Evolutionary conservation across 2,888 invertebrate species (phyloP), one percentile per base, ranked within the genome.

Genomic region (Muschampia plurimacula): DNA sequence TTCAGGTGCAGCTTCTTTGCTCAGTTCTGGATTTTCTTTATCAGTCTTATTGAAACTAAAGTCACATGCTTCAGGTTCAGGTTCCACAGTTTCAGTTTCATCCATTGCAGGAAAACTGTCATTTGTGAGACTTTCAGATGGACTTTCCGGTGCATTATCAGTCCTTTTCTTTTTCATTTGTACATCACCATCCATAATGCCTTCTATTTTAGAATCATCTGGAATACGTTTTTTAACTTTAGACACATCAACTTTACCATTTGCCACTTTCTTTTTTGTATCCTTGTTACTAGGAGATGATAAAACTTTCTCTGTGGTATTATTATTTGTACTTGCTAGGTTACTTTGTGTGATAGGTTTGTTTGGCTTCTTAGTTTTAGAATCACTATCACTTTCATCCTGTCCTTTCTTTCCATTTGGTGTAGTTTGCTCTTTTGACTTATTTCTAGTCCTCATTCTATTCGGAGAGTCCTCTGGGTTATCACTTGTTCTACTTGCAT

Each of bases 381-480:
- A 81, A 78, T 95, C 94, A 87, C 84, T 92, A 77, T 94, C 94
- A 89, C 91, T 93, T 83, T 94, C 95, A 78, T 94, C 94, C 81
- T 89, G 92, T 52, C 82, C 86, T 77, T 94, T 94, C 84, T 94
- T 94, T 36, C 89, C 89, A 83, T 89, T 93, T 68, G 95, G 93
- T 77, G 93, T 93, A 74, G 95, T 95, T 88, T 96, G 96, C 92
- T 98, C 97, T 93, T 97, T 97, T 69, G 97, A 96, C 82, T 97
- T 97, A 90, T 98, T 97, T 82, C 98, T 95, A 76, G 98, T 98
- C 87, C 98, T 96, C 97, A 98, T 98, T 89, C 98, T 96, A 87
- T 97, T 97, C 69, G 98, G 98, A 86, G 97, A 97, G 84, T 97
- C 96, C 86, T 97, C 98, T 82, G 96, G 96, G 82, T 96, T 96